Base-by-base conservation (phyloP, 1,140 invertebrate species). In the Leptestheria dahalacensis region DNA sequence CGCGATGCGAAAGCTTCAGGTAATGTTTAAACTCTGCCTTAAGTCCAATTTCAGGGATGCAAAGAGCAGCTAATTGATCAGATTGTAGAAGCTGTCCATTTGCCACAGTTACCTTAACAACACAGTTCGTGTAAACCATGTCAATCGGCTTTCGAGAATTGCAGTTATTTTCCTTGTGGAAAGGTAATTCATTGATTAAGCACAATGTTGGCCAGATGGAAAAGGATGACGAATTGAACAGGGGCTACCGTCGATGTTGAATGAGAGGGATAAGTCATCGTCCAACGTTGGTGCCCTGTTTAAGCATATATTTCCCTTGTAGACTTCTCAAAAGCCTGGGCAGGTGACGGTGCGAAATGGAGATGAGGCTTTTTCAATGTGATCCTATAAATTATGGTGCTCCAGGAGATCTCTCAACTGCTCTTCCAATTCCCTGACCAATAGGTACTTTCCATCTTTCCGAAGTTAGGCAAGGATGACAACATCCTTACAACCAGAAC, bases 191-290 rank as follows among this genome's bases (percentile, higher is more conserved):
- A 62, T 70, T 71, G 3, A 72, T 63, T 48, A 63, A 57, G 3
- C 67, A 54, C 29, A 68, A 66, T 11, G 71, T 54, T 28, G 69
- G 68, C 68, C 69, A 72, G 47, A 68, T 61, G 53, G 64, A 65
- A 20, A 65, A 61, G 62, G 65, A 62, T 15, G 68, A 69, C 0
- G 68, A 71, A 60, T 70, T 68, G 29, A 69, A 70, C 9, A 70
- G 4, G 68, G 66, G 28, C 69, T 61, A 0, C 68, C 69, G 55
- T 72, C 69, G 15, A 41, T 15, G 33, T 41, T 41, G 15, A 41
- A 41, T 9, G 33, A 9, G 6, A 41, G 33, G 6, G 33, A 9
- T 9, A 41, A 9, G 15, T 41, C n/a, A n/a, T 41, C 33, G 6
- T 41, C 33, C 33, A 9, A 6, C 6, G 15, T 9, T 41, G 6